These are phyloP conservation scores for Agonopterix heracliana DNA, from an alignment of 2,888 invertebrate species.

Conservation along the genomic window DNA sequence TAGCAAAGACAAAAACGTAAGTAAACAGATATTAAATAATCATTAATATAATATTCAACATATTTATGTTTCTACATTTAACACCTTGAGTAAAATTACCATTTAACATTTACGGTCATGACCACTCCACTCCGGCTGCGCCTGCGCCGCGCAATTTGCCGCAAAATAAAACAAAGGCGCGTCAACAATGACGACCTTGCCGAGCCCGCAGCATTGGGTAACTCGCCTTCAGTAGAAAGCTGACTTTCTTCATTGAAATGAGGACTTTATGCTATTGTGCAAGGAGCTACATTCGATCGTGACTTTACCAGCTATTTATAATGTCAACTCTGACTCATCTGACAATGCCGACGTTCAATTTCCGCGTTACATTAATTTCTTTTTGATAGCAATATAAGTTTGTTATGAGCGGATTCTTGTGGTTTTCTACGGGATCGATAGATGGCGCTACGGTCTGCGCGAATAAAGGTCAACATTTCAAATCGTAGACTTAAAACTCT, in stretches of 20 bases:
- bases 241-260: slow-evolving; percentile 42
- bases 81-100: slow-evolving; percentile 9
- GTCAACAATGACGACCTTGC: slow-evolving; percentile 45
- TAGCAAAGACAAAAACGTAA: no score
- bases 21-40: background rate
- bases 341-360: slow-evolving; percentile 1
- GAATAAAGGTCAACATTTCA: no score
- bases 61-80: slow-evolving; percentile 14
- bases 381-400: no score
- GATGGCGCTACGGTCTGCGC: no score
- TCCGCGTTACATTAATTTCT: background rate
- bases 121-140: slow-evolving; percentile 13
- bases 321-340: background rate
- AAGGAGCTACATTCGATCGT: slow-evolving; percentile 14
- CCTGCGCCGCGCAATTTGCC: slow-evolving; percentile 15
- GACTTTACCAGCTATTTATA: slow-evolving; percentile 3
- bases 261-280: slow-evolving; percentile 22
- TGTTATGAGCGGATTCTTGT: no score
- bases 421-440: no score
- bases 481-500: no score
- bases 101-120: slow-evolving; percentile 30
- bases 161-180: slow-evolving; percentile 42
- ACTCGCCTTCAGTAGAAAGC: slow-evolving; percentile 42
- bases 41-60: slow-evolving; percentile 9
- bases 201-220: slow-evolving; percentile 28